These are phyloP conservation scores for Hydrolagus colliei DNA, from an alignment of 2,797 vertebrate species.

Conservation along the genomic window DNA sequence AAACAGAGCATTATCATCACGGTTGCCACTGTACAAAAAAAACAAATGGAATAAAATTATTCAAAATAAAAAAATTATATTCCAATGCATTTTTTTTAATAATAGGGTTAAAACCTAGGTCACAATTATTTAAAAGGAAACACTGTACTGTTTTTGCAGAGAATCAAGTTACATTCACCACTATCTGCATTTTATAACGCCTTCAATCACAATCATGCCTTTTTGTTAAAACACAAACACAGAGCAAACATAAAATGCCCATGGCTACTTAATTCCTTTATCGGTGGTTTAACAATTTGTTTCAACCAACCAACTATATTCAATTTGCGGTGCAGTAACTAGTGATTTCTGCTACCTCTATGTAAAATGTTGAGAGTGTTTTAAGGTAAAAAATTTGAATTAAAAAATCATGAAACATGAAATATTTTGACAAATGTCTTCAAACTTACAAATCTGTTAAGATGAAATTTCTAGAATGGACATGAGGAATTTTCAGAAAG, in stretches of 20 bases:
- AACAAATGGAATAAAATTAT: conserved; percentile 1
- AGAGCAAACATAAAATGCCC: neutral
- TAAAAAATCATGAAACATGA: conserved; percentile 35
- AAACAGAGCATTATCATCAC: neutral
- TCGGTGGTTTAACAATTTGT: conserved; percentile 4
- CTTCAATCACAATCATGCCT: neutral
- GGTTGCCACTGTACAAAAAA: neutral
- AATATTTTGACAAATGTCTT: conserved; percentile 45
- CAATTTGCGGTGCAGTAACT: neutral
- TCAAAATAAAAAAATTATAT: neutral
- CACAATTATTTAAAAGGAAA: neutral
- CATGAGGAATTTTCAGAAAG: conserved; percentile 79
- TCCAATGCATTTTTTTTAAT: conserved; percentile 5
- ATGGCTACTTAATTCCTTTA: neutral
- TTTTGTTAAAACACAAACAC: neutral
- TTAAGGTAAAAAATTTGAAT: conserved; percentile 32
- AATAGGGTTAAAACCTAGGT: neutral
- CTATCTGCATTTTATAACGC: neutral
- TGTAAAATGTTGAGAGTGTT: neutral
- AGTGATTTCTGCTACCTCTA: neutral
- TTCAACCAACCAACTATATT: neutral
- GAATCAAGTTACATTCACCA: neutral
- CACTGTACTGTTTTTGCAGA: neutral
- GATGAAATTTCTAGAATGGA: conserved; percentile 78
- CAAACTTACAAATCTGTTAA: conserved; percentile 75